Evolutionary conservation across 2,888 invertebrate genomes (phyloP).

Genomic region (Dynastes tityus): DNA sequence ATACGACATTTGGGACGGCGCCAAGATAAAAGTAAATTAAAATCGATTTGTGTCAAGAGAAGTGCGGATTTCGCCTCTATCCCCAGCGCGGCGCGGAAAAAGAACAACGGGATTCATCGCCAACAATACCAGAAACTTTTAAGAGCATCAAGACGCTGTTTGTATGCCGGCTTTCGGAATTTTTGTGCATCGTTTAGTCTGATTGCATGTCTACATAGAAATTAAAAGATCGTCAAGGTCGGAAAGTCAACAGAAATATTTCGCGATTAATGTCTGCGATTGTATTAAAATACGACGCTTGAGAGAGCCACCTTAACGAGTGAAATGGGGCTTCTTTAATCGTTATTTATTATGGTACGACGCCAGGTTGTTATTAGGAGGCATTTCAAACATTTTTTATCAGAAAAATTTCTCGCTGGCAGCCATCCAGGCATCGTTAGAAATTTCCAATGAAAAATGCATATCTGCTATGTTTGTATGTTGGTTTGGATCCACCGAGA

Average conservation of each 20-base stretch:
- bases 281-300: not conserved
- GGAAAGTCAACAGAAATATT: not conserved
- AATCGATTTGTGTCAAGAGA: constrained; percentile 37
- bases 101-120: constrained; percentile 24
- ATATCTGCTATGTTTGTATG: not conserved
- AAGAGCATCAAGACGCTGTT: not conserved
- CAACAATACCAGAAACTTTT: constrained; percentile 20
- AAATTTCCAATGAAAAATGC: constrained; percentile 17
- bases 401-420: constrained; percentile 21
- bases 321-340: not conserved
- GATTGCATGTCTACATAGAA: constrained; percentile 13
- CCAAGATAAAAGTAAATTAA: constrained; percentile 35
- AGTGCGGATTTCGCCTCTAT: constrained; percentile 14
- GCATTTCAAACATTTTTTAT: constrained; percentile 6
- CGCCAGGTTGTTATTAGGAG: constrained; percentile 17
- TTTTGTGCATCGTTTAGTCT: constrained; percentile 16
- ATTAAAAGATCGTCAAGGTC: constrained; percentile 6
- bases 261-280: not conserved
- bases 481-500: not conserved
- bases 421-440: constrained; percentile 5
- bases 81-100: constrained; percentile 6
- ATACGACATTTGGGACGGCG: constrained; percentile 28
- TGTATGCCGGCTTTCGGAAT: not conserved
- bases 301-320: not conserved
- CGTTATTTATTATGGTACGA: constrained; percentile 8